Base-by-base conservation (phyloP, 1,140 invertebrate genomes). In the Drosophila sp. region DNA sequence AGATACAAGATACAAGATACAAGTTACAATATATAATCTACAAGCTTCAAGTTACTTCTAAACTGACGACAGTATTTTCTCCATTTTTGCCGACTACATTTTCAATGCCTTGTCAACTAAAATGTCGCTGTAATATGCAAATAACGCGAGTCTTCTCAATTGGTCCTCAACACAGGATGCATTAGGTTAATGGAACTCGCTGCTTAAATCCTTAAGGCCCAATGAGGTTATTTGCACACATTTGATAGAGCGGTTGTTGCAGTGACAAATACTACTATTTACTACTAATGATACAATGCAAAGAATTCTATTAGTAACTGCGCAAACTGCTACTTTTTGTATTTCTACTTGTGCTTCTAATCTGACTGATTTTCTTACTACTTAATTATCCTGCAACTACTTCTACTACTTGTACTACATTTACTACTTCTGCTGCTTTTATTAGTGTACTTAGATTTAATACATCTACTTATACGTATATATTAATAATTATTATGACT, bases 81-180 rank as follows among this genome's bases (percentile, higher is more conserved):
- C 67, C 72, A 75, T 34, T 7, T 25, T 46, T 4, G 4, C 32
- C 77, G 53, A 46, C 72, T 63, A 45, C 69, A 69, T 80, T 80
- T 80, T 67, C 41, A 46, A 38, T 78, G 80, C 76, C 75, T 78
- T 82, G 62, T 82, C 53, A 53, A 62, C 62, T 46, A 67, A 78
- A 77, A 72, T 50, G 71, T 48, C 29, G 40, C 36, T 13, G 9
- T 32, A 51, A 41, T 63, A 36, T 18, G 45, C 25, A 74, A 62
- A 63, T 57, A 50, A 45, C 13, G 11, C 36, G 25, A 50, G 34
- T 51, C 11, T 13, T 9, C 14, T 18, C 4, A n/a, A 36, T 7
- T 34, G 34, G 40, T n/a, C 18, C 13, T 40, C 50, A 9, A n/a
- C 5, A 59, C 5, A 6, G 25, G 40, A 45, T 59, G 41, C 56